Base-by-base conservation (phyloP, 2,113 vertebrate species). In the Phrynosoma blainvillii region DNA sequence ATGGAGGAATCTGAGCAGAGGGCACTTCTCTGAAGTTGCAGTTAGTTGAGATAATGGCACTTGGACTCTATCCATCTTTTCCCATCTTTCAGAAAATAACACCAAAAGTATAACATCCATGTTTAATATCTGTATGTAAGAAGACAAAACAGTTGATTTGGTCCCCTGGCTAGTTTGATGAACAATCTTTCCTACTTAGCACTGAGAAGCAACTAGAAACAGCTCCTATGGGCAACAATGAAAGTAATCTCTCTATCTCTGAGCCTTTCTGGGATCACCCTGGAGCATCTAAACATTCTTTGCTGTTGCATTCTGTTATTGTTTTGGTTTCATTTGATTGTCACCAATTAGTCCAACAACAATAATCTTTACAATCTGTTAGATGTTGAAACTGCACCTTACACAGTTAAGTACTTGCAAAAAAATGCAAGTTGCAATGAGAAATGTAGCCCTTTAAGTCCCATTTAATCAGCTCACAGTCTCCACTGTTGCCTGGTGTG, bases 331-430 rank as follows among this genome's bases (percentile, higher is more conserved):
- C 16, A 88, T 89, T 92, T 92, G 70, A 80, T 90, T 89, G 70
- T 88, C 89, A 93, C 32, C 89, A 92, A 84, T 94, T 94, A 92
- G 68, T 90, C 11, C 10, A 91, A 83, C 82, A 88, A 23, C n/a
- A 76, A 42, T 36, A 6, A 90, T 14, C 83, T 76, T 90, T 87
- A 36, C 84, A 94, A 93, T 86, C 25, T 30, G 87, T 27, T 90
- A 11, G 25, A 21, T 79, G 88, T 90, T 91, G 73, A 87, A 21
- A 27, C 76, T 76, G 23, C 88, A 87, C 56, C 81, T 77, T 23
- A 42, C 87, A 62, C 40, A 93, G 84, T 90, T 92, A 91, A 68
- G 91, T 88, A 79, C 36, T 88, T 87, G 5, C 47, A 93, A 85
- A 40, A 84, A 54, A 94, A 82, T 47, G 74, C 16, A 88, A 80